These are phyloP conservation scores for human DNA, from an alignment of 2,113 vertebrate genomes.

Conservation along the genomic window GRCh38 chr2:173216001-173216500, in stretches of 20 bases:
- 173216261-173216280: background rate
- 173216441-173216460: background rate
- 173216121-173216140: background rate
- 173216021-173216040: background rate
- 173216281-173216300: background rate
- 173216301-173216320: conserved; percentile 9
- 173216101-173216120: background rate
- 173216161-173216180: conserved; percentile 19
- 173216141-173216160: conserved; percentile 8
- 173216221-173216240: background rate
- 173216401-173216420: background rate
- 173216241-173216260: background rate
- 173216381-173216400: conserved; percentile 21
- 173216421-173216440: background rate
- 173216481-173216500: background rate
- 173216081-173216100: background rate
- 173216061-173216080: background rate
- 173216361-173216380: background rate
- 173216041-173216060: background rate
- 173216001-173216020: rapidly evolving
- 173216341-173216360: background rate
- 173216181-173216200: background rate
- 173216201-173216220: background rate
- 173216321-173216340: background rate
- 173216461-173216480: background rate